phyloP scores from a whole-genome alignment of 2,113 vertebrate genomes.

The Myrmecobius fasciatus region DNA sequence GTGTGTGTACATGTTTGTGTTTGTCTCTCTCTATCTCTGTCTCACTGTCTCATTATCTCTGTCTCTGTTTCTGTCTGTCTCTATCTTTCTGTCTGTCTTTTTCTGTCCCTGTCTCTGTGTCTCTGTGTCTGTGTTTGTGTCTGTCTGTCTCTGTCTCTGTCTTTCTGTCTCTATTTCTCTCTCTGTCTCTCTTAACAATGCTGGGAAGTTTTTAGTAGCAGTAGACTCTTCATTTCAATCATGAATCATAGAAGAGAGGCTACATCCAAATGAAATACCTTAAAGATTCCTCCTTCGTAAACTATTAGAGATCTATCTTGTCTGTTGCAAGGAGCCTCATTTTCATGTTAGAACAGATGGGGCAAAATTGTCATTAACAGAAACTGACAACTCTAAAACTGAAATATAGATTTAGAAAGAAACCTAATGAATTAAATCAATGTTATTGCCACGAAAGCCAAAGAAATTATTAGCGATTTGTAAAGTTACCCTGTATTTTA shows the following conservation, averaged over 20 bases:
- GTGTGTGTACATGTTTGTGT: too few relatives aligned
- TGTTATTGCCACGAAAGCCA: slow-evolving; percentile 90
- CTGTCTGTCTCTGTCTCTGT: too few relatives aligned
- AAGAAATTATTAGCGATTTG: slow-evolving; percentile 91
- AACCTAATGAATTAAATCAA: slow-evolving; percentile 92
- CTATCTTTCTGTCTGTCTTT: slow-evolving; percentile 20
- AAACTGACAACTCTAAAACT: slow-evolving; percentile 92
- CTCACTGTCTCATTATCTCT: too few relatives aligned
- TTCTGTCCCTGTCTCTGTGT: too few relatives aligned
- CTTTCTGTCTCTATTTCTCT: too few relatives aligned
- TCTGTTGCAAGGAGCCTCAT: slow-evolving; percentile 85
- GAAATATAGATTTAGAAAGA: slow-evolving; percentile 91
- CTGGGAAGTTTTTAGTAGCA: slow-evolving; percentile 69
- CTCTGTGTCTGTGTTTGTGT: too few relatives aligned
- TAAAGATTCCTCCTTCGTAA: slow-evolving; percentile 83
- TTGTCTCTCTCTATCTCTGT: too few relatives aligned
- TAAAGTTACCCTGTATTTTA: slow-evolving; percentile 88
- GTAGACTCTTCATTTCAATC: slow-evolving; percentile 66
- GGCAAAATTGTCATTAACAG: slow-evolving; percentile 91
- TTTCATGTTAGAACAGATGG: slow-evolving; percentile 89
- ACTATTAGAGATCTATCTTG: slow-evolving; percentile 86
- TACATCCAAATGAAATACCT: slow-evolving; percentile 86
- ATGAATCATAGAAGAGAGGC: slow-evolving; percentile 74
- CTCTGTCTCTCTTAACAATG: not conserved
- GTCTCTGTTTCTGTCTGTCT: slow-evolving; percentile 76